phyloP scores from a whole-genome alignment of 2,113 vertebrate genomes.

The Crypturellus undulatus region DNA sequence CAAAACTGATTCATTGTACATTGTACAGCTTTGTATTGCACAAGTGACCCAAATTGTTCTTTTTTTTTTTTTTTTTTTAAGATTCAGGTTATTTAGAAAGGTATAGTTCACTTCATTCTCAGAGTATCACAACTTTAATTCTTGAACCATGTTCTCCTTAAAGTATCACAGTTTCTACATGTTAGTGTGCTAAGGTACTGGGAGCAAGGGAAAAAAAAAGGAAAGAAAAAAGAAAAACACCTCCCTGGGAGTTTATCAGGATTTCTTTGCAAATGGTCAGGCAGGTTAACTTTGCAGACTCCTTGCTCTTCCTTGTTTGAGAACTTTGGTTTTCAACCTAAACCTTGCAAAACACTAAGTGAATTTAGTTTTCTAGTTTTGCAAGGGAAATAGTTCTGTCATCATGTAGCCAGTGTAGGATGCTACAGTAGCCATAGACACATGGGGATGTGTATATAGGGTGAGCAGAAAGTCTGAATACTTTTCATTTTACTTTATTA shows the following conservation, averaged over 20 bases:
- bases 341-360: not conserved
- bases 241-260: not conserved
- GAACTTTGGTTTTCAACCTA: not conserved
- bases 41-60: not conserved
- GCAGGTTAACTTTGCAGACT: not conserved
- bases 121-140: not conserved
- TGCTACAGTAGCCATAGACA: not conserved
- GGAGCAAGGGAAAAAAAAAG: not conserved
- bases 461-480: not conserved
- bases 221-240: not conserved
- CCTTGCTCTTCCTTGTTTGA: not conserved
- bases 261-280: not conserved
- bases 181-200: not conserved
- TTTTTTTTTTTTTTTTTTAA: conserved; percentile 1
- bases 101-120: not conserved
- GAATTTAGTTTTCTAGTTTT: not conserved
- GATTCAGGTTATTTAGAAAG: not conserved
- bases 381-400: not conserved
- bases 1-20: not conserved
- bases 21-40: rapidly evolving
- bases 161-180: not conserved
- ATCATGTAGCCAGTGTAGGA: not conserved
- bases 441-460: not conserved
- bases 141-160: not conserved
- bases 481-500: too few species aligned